These are phyloP conservation scores for Aphis craccivora DNA, from an alignment of 1,140 invertebrate species.

Conservation along the genomic window DNA sequence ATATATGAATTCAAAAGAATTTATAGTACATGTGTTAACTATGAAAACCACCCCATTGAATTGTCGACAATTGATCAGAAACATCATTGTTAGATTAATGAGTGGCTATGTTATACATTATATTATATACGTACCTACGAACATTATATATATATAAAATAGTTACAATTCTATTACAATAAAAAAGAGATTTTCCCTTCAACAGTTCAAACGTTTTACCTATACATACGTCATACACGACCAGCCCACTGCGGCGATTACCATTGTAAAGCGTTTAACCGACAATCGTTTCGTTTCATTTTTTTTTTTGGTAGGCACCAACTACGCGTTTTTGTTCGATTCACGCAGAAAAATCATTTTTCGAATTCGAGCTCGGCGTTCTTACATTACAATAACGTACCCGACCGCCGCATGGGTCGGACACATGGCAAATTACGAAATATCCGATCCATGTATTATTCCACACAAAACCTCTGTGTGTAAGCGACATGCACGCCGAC, in stretches of 20 bases:
- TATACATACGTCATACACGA: not conserved
- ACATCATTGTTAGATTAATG: slow-evolving; percentile 48
- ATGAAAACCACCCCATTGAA: slow-evolving; percentile 29
- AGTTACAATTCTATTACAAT: slow-evolving; percentile 23
- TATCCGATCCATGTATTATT: slow-evolving; percentile 37
- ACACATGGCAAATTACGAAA: slow-evolving; percentile 56
- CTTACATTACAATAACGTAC: slow-evolving; percentile 31
- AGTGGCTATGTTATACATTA: slow-evolving; percentile 29
- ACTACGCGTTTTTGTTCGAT: slow-evolving; percentile 6
- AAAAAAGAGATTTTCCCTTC: slow-evolving; percentile 35
- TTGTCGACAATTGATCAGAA: slow-evolving; percentile 48
- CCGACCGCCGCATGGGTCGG: slow-evolving; percentile 38
- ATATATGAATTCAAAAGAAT: slow-evolving; percentile 14
- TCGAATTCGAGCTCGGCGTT: slow-evolving; percentile 26
- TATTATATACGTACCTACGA: slow-evolving; percentile 20
- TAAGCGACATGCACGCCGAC: not conserved
- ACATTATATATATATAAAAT: not conserved
- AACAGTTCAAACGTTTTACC: slow-evolving; percentile 37
- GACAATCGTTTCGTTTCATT: slow-evolving; percentile 40
- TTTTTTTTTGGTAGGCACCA: not conserved
- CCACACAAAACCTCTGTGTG: slow-evolving; percentile 28
- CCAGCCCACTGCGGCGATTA: slow-evolving; percentile 32
- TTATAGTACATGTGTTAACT: slow-evolving; percentile 25
- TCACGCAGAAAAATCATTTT: slow-evolving; percentile 44
- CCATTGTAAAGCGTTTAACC: slow-evolving; percentile 54